Percentiles rank a stretch among this genome's conserved stretches.
phyloP scores from a whole-genome alignment of 2,888 invertebrate genomes.

The Melangyna quadrimaculata region DNA sequence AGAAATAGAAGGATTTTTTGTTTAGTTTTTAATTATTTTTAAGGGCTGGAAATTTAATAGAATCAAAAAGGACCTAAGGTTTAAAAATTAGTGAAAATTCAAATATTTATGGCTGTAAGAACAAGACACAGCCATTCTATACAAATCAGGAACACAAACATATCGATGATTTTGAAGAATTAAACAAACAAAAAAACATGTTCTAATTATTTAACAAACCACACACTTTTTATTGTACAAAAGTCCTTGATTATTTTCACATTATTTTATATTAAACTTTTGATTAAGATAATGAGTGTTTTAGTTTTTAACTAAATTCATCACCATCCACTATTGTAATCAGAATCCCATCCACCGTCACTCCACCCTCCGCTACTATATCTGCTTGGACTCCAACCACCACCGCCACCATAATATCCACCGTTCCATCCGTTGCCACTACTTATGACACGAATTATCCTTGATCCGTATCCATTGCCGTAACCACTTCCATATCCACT shows the following conservation, averaged over 20 bases:
- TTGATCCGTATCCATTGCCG: slow-evolving; percentile 61
- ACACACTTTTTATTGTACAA: neutral
- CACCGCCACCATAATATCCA: slow-evolving; percentile 65
- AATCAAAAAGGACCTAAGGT: no score
- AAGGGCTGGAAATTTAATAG: no score
- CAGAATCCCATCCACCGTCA: slow-evolving; percentile 56
- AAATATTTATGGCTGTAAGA: no score
- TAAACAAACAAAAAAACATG: neutral
- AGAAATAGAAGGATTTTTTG: no score
- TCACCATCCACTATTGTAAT: slow-evolving; percentile 72
- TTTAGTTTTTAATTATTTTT: no score
- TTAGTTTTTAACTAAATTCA: neutral
- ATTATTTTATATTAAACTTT: neutral
- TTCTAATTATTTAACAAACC: neutral
- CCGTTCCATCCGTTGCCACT: slow-evolving; percentile 52
- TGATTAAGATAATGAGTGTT: neutral
- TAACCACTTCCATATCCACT: slow-evolving; percentile 29
- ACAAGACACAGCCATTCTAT: no score
- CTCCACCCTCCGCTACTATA: slow-evolving; percentile 63
- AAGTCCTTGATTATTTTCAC: neutral
- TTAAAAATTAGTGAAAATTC: no score
- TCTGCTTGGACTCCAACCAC: slow-evolving; percentile 69
- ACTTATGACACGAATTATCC: slow-evolving; percentile 72
- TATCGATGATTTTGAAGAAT: neutral
- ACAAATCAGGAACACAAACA: neutral